Conservation (phyloP, 2,888 invertebrate species). For the Hirtodrosophila duncani region DNA sequence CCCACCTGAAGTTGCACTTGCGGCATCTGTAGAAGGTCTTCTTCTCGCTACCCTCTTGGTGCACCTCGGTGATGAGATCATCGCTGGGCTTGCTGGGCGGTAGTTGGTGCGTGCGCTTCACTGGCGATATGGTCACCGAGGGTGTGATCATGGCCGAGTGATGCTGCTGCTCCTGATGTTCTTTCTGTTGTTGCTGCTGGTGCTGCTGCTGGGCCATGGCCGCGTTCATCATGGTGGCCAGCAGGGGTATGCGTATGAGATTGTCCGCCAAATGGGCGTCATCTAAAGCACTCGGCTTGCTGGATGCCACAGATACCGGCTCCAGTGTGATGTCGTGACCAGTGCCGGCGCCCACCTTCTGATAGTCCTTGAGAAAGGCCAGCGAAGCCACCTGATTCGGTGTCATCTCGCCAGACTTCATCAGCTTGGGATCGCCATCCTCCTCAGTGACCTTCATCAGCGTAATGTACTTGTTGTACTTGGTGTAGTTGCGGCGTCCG, state of each 20-base stretch:
- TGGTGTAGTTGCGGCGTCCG: constrained; percentile 92
- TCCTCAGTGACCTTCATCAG: constrained; percentile 82
- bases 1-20: constrained; percentile 90
- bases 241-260: constrained; percentile 67
- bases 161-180: constrained; percentile 56
- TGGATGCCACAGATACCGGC: constrained; percentile 62
- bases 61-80: constrained; percentile 79
- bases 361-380: constrained; percentile 80
- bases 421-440: constrained; percentile 78
- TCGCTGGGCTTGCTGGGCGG: constrained; percentile 83
- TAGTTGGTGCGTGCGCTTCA: constrained; percentile 76
- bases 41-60: constrained; percentile 80
- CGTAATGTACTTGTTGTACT: constrained; percentile 93
- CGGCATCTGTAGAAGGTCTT: constrained; percentile 93
- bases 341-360: constrained; percentile 62
- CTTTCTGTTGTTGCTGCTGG: constrained; percentile 61
- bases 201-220: constrained; percentile 74
- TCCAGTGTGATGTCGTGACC: constrained; percentile 74
- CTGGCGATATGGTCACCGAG: constrained; percentile 75
- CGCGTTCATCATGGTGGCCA: constrained; percentile 75
- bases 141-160: constrained; percentile 71
- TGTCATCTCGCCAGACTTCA: constrained; percentile 79
- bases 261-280: constrained; percentile 62
- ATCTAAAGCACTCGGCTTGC: constrained; percentile 43
- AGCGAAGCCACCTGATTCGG: constrained; percentile 79